phyloP scores from a whole-genome alignment of 2,797 vertebrate genomes.

The Syndactyla subalaris region DNA sequence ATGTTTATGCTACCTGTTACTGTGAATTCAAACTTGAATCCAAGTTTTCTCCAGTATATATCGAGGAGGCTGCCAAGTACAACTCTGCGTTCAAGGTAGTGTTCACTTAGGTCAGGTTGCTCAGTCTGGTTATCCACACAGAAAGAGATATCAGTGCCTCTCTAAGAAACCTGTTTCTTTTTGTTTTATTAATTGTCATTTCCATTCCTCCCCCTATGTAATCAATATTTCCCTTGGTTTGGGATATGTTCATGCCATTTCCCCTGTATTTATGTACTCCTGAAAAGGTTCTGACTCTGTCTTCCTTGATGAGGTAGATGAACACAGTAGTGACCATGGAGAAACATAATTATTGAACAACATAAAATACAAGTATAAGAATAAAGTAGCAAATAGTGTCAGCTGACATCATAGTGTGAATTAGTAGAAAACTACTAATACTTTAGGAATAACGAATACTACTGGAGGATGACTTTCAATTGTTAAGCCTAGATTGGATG shows the following conservation, averaged over 20 bases:
- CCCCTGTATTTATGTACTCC: background rate
- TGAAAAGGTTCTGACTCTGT: background rate
- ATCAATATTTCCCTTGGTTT: background rate
- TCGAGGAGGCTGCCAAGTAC: background rate
- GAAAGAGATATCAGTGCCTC: background rate
- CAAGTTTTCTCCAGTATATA: background rate
- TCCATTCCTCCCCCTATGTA: rapidly evolving
- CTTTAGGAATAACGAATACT: background rate
- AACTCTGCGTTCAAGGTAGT: background rate
- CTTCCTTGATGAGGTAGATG: background rate
- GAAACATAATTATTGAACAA: background rate
- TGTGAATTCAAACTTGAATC: background rate
- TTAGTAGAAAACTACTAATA: background rate
- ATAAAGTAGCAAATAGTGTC: background rate
- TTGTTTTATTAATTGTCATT: background rate
- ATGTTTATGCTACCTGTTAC: background rate
- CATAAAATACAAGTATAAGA: background rate
- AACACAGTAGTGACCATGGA: background rate
- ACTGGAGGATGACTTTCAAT: background rate
- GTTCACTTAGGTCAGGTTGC: background rate
- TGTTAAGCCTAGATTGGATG: background rate
- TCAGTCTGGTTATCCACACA: background rate
- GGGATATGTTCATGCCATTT: background rate
- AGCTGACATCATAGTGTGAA: background rate
- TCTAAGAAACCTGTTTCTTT: background rate